Evolutionary conservation across 1,140 invertebrate species (phyloP), one percentile per base, ranked within the genome.

Genomic region (Drosophila pandora): DNA sequence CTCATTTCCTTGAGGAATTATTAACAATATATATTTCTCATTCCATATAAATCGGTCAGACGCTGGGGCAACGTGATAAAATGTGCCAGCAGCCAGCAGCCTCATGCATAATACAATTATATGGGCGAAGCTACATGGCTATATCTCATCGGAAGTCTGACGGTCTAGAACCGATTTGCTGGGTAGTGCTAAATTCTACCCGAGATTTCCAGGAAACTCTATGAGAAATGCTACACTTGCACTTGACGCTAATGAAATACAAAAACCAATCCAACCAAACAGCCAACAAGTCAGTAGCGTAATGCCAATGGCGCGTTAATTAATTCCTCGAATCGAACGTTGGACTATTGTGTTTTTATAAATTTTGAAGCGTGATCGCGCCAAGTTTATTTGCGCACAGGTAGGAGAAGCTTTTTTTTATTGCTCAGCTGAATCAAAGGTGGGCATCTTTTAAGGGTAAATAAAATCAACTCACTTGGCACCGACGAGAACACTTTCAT

Each of bases 401-500:
- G 81, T 78, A 62, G 48, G 45, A 59, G 6, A n/a, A 39, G 30
- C 47, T 17, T 17, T 17, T 60, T 54, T 76, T 60, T 17, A 81
- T 81, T 71, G 53, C 64, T 45, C 52, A 54, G 21, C 21, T 10
- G 28, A 57, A 61, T 50, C 39, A 23, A 71, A 52, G 22, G 22
- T 50, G 48, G 50, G 55, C 56, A 79, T 57, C 48, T 43, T 55
- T 13, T 17, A 74, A 48, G 45, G 45, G 9, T 37, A 53, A 37
- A 37, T 17, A 47, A 73, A 45, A n/a, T 55, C 60, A 91, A 91
- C 90, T 82, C 73, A 91, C 90, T 90, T 90, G 72, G 93, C 93
- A 62, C 93, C 93, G 53, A 93, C 77, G 57, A 93, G 70, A 58
- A 93, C 82, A 12, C 91, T 92, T 54, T 89, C 90, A 64, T 93